phyloP scores from a whole-genome alignment of 2,113 vertebrate species.

The Poeciliopsis retropinna region DNA sequence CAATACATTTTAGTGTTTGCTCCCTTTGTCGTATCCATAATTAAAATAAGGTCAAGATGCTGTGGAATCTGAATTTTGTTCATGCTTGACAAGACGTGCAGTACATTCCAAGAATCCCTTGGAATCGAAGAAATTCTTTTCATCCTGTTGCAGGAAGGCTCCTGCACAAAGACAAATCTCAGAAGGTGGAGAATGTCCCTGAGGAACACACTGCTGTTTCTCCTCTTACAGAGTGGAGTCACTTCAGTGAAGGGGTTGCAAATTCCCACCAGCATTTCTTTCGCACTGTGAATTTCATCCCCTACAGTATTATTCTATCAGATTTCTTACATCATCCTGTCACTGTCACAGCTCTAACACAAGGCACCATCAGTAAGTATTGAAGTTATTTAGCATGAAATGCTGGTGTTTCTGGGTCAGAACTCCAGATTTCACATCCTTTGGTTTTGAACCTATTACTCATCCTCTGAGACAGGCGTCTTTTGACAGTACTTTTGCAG shows the following conservation, averaged over 20 bases:
- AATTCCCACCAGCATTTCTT: neutral
- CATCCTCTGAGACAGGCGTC: neutral
- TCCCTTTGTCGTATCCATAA: neutral
- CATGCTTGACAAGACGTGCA: neutral
- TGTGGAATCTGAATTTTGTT: neutral
- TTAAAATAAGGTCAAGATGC: neutral
- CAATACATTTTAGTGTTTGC: neutral
- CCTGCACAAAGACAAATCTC: neutral
- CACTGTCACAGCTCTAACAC: neutral
- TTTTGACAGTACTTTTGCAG: conserved; percentile 6
- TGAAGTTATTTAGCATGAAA: conserved; percentile 1
- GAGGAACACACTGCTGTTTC: neutral
- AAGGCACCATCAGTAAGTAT: conserved; percentile 1
- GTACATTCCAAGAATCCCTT: neutral
- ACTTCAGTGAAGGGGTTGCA: conserved; percentile 2
- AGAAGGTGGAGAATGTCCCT: neutral
- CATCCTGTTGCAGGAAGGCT: neutral
- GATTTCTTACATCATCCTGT: neutral
- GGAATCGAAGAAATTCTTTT: neutral
- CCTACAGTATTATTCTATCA: neutral
- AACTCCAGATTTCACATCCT: neutral
- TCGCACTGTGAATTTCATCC: neutral
- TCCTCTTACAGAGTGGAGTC: neutral
- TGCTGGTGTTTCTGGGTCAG: neutral
- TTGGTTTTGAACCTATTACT: neutral